These are phyloP conservation scores for Eudiplozoon nipponicum DNA, from an alignment of 2,888 invertebrate species.

Conservation along the genomic window DNA sequence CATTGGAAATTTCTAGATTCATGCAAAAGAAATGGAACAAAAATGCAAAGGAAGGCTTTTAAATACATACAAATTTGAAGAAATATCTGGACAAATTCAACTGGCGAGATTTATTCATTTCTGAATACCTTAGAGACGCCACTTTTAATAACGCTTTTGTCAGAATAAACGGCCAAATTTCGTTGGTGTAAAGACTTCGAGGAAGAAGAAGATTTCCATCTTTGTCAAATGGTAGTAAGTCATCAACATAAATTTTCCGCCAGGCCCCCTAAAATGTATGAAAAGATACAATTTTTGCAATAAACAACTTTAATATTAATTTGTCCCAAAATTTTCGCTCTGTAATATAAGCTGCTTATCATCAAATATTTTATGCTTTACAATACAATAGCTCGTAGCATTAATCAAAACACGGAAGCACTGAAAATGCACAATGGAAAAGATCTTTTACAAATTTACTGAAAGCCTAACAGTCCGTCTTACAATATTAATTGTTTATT, in stretches of 20 bases:
- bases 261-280: constrained; percentile 29
- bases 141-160: constrained; percentile 27
- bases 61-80: background rate
- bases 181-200: constrained; percentile 22
- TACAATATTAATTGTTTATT: no score
- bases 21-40: no score
- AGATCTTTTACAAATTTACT: no score
- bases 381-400: no score
- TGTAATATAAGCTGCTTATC: constrained; percentile 3
- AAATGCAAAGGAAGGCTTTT: no score
- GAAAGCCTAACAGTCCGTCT: no score
- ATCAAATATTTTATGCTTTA: no score
- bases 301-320: background rate
- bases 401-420: no score
- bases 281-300: background rate
- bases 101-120: no score
- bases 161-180: constrained; percentile 28
- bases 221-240: constrained; percentile 26
- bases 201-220: constrained; percentile 24
- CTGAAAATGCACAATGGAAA: no score
- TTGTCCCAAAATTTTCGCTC: background rate
- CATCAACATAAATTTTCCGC: constrained; percentile 27
- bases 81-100: no score
- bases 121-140: constrained; percentile 26
- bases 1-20: no score